phyloP scores from a whole-genome alignment of 2,888 invertebrate species.

The Chymomyza procnemis region DNA sequence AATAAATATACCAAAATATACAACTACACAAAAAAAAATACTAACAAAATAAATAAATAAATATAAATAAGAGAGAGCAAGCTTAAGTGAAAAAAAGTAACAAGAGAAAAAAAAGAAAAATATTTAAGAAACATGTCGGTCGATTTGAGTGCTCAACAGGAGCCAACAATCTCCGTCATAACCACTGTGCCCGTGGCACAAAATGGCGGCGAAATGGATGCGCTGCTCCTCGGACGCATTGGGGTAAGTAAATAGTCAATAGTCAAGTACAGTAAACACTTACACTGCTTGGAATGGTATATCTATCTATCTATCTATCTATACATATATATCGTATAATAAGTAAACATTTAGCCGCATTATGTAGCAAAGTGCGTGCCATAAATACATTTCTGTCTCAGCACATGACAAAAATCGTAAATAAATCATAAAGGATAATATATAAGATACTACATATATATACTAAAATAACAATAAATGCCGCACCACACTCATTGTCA shows the following conservation, averaged over 20 bases:
- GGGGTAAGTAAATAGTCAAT: slow-evolving; percentile 82
- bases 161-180: slow-evolving; percentile 77
- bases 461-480: not conserved
- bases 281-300: too few relatives aligned
- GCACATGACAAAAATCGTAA: not conserved
- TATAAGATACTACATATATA: too few relatives aligned
- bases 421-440: too few relatives aligned
- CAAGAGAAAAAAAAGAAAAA: slow-evolving; percentile 4
- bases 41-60: not conserved
- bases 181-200: slow-evolving; percentile 76
- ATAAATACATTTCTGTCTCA: not conserved
- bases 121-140: slow-evolving; percentile 76
- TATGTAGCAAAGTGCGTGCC: not conserved
- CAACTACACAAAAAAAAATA: not conserved
- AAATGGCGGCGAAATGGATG: slow-evolving; percentile 88
- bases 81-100: not conserved
- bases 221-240: slow-evolving; percentile 86
- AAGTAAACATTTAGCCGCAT: not conserved
- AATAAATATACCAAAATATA: not conserved
- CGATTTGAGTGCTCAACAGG: slow-evolving; percentile 74
- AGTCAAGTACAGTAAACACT: not conserved
- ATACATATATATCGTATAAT: too few relatives aligned
- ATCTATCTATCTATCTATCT: too few relatives aligned
- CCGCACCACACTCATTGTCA: slow-evolving; percentile 29
- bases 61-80: not conserved